These are phyloP conservation scores for Elmis aenea DNA, from an alignment of 2,888 invertebrate species.

Conservation along the genomic window DNA sequence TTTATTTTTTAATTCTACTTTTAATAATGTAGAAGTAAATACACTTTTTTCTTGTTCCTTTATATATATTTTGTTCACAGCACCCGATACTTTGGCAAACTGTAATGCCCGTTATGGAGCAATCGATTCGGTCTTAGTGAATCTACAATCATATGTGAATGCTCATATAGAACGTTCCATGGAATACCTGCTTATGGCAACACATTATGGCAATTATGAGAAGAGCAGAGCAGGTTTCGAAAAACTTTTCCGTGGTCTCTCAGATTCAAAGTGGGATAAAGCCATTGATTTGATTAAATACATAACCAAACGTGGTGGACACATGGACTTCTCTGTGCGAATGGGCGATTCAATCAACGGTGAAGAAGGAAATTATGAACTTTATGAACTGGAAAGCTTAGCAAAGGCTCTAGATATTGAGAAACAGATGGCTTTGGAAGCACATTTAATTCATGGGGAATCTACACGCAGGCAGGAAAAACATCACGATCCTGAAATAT, in stretches of 20 bases:
- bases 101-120: conserved; percentile 65
- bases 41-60: not conserved
- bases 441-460: conserved; percentile 62
- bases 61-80: conserved; percentile 20
- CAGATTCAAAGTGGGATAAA: conserved; percentile 71
- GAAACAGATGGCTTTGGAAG: conserved; percentile 65
- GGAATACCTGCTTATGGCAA: conserved; percentile 68
- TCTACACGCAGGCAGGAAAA: conserved; percentile 54
- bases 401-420: conserved; percentile 71
- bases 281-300: conserved; percentile 73
- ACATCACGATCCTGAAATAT: conserved; percentile 64
- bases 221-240: conserved; percentile 72
- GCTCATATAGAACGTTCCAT: conserved; percentile 67
- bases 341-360: conserved; percentile 39
- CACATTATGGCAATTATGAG: conserved; percentile 72
- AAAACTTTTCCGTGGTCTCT: conserved; percentile 66
- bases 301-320: conserved; percentile 66
- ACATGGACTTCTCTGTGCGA: conserved; percentile 51
- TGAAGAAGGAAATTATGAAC: conserved; percentile 50
- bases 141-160: conserved; percentile 56
- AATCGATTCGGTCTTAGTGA: conserved; percentile 49
- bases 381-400: conserved; percentile 66
- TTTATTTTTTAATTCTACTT: too few species aligned
- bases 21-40: not conserved
- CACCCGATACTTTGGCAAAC: conserved; percentile 39